Conservation (phyloP, 2,113 vertebrate genomes). For the Thalassarche chlororhynchos region DNA sequence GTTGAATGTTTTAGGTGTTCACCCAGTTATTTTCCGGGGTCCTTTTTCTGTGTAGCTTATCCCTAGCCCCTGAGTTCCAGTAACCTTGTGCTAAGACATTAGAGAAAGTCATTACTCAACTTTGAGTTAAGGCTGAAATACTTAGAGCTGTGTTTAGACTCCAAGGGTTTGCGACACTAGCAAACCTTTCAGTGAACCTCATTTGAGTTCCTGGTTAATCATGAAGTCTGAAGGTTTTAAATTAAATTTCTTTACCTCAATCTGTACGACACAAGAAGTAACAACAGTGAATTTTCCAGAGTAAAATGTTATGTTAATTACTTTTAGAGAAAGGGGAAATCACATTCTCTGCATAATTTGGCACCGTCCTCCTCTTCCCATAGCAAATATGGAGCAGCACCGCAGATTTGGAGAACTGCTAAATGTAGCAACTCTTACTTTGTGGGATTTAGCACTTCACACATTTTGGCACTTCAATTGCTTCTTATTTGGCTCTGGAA, state of each 20-base stretch:
- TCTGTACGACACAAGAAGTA: rapidly evolving
- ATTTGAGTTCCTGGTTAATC: not conserved
- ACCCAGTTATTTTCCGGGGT: too few relatives aligned
- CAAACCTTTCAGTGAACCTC: not conserved
- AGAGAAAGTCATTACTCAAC: not conserved
- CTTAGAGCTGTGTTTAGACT: not conserved
- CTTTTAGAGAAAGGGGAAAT: not conserved
- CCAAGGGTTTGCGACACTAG: not conserved
- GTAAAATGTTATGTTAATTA: not conserved
- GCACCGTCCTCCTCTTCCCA: not conserved
- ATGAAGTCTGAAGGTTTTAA: not conserved
- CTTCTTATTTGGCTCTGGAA: not conserved
- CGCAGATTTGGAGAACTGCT: not conserved
- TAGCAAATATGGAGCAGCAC: not conserved
- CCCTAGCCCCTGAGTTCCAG: not conserved
- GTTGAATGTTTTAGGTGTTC: not conserved
- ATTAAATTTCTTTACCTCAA: not conserved
- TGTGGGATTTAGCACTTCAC: not conserved
- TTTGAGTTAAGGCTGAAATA: not conserved
- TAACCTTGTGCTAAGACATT: not conserved
- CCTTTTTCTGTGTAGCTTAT: not conserved
- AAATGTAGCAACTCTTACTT: not conserved
- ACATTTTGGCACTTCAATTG: not conserved
- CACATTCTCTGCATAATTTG: not conserved
- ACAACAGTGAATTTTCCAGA: not conserved